Percentiles rank a stretch among this genome's conserved stretches.
Conservation (phyloP, 1,140 invertebrate species). For the Araneus ventricosus region DNA sequence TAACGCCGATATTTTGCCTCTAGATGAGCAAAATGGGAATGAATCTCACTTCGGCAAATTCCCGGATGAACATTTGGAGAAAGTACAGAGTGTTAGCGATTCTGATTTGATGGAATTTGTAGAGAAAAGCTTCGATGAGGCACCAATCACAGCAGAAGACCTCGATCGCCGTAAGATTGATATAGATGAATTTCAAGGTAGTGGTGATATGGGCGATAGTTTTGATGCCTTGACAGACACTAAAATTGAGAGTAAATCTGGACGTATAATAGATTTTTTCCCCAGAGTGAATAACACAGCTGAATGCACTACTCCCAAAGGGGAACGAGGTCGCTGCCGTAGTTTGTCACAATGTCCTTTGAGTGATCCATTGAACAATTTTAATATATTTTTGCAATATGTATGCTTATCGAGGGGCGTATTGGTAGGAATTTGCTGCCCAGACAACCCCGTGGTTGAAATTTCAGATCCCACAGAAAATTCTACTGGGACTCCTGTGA, state of each 20-base stretch:
- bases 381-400: conserved; percentile 84
- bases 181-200: neutral
- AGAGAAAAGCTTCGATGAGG: too few relatives aligned
- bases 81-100: too few relatives aligned
- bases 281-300: neutral
- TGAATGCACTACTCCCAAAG: conserved; percentile 81
- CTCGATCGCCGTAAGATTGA: too few relatives aligned
- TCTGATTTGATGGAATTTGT: too few relatives aligned
- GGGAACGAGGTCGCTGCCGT: conserved; percentile 84
- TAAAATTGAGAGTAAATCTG: neutral
- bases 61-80: too few relatives aligned
- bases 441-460: conserved; percentile 79
- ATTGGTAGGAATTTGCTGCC: conserved; percentile 85
- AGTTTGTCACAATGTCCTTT: conserved; percentile 84
- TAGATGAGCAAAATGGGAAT: too few relatives aligned
- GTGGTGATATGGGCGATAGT: neutral
- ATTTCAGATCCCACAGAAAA: conserved; percentile 13
- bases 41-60: too few relatives aligned
- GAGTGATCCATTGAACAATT: conserved; percentile 83
- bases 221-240: neutral
- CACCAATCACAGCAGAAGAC: too few relatives aligned
- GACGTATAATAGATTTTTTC: conserved; percentile 14
- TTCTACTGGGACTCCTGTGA: neutral
- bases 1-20: too few relatives aligned
- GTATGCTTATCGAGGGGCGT: conserved; percentile 84